Percentiles rank a stretch among this genome's conserved stretches.
These are phyloP conservation scores for Tolmerus cingulatus DNA, from an alignment of 2,888 invertebrate genomes.

Conservation along the genomic window DNA sequence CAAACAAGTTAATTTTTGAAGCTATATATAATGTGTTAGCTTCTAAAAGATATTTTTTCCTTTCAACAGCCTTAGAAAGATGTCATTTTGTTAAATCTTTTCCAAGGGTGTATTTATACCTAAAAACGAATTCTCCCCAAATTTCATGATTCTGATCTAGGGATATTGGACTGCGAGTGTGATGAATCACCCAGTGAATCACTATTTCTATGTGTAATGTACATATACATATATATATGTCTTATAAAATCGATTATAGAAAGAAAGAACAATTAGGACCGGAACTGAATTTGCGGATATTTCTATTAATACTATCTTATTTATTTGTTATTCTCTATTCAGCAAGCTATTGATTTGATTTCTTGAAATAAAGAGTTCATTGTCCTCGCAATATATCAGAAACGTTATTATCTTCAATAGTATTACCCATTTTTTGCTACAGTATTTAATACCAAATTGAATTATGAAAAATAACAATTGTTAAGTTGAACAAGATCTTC, in stretches of 20 bases:
- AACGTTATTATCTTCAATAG: neutral
- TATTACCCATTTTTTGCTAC: neutral
- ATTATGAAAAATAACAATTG: neutral
- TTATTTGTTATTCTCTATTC: neutral
- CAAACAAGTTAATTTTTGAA: too few relatives aligned
- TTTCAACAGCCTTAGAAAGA: neutral
- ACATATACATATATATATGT: too few relatives aligned
- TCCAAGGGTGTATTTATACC: neutral
- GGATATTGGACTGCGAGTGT: neutral
- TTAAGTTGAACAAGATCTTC: neutral
- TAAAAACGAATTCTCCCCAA: neutral
- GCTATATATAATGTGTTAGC: too few relatives aligned
- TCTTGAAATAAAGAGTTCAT: neutral
- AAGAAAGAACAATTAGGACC: too few relatives aligned
- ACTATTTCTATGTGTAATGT: neutral
- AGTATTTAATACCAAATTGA: neutral
- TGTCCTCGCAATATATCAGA: neutral
- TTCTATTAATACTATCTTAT: neutral
- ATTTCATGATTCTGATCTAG: neutral
- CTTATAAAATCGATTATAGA: too few relatives aligned
- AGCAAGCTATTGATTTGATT: neutral
- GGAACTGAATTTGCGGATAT: neutral
- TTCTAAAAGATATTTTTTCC: neutral
- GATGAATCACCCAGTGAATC: neutral
- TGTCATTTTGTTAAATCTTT: neutral